phyloP scores from a whole-genome alignment of 2,888 invertebrate genomes.

The Mesorhabditis spiculigera region DNA sequence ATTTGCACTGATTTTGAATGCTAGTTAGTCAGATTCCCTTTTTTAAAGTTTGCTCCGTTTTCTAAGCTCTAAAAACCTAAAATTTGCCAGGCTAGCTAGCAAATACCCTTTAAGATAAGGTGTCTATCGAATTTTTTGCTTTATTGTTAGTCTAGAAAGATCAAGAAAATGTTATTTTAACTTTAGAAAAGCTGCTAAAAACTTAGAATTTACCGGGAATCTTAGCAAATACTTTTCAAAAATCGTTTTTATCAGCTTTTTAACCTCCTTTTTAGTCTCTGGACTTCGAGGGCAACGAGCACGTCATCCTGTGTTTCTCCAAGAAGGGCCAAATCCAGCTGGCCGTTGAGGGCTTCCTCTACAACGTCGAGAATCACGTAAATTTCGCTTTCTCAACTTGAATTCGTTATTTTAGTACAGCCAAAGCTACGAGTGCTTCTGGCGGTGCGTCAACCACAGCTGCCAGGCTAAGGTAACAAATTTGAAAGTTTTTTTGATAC shows the following conservation, averaged over 20 bases:
- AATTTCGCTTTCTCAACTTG: background rate
- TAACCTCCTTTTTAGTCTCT: conserved; percentile 8
- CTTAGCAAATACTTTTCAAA: too few relatives aligned
- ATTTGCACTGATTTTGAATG: too few relatives aligned
- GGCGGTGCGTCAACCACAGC: background rate
- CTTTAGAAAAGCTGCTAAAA: too few relatives aligned
- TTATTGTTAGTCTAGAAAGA: too few relatives aligned
- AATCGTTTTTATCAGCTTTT: background rate
- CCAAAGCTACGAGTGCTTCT: background rate
- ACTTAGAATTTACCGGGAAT: too few relatives aligned
- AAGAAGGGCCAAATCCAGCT: conserved; percentile 31
- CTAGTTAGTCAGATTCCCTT: too few relatives aligned
- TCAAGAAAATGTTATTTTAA: too few relatives aligned
- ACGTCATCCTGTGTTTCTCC: conserved; percentile 28
- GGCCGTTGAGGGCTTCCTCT: conserved; percentile 25
- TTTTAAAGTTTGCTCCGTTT: too few relatives aligned
- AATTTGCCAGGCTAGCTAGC: too few relatives aligned
- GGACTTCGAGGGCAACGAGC: conserved; percentile 8
- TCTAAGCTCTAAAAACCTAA: too few relatives aligned
- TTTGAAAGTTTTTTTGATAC: background rate
- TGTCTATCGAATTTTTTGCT: too few relatives aligned
- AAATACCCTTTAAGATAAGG: too few relatives aligned
- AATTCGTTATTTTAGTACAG: background rate
- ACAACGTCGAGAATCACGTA: conserved; percentile 26
- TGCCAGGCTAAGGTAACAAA: background rate